phyloP scores from a whole-genome alignment of 53 echinoderm and acorn worm species.

The Henricia sp. region DNA sequence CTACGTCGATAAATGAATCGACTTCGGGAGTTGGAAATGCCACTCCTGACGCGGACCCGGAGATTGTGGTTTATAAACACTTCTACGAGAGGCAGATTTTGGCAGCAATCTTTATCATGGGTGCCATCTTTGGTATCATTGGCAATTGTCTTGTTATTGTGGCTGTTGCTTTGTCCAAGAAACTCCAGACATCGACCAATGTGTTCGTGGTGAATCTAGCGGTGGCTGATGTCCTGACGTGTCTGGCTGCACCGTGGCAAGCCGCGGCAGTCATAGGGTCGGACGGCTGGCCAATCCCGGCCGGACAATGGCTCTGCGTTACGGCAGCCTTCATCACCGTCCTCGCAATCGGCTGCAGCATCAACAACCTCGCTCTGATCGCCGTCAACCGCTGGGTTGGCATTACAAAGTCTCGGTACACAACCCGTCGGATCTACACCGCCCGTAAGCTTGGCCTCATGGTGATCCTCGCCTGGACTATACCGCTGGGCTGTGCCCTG shows the following conservation, averaged over 20 bases:
- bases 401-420: not conserved
- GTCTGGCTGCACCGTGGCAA: not conserved
- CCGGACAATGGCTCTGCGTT: not conserved
- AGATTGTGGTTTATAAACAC: too few species aligned
- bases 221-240: constrained; percentile 15
- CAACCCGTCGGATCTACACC: constrained; percentile 55
- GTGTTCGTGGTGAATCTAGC: constrained; percentile 28
- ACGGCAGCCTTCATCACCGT: constrained; percentile 1
- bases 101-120: not conserved
- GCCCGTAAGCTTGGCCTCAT: constrained; percentile 59
- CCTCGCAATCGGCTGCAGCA: constrained; percentile 14
- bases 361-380: constrained; percentile 33
- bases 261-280: not conserved
- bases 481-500: constrained; percentile 63
- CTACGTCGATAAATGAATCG: too few species aligned
- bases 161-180: not conserved
- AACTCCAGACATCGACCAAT: constrained; percentile 34
- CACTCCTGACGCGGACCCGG: too few species aligned
- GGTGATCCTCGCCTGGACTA: constrained; percentile 66
- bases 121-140: not conserved
- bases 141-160: not conserved
- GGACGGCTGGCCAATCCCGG: not conserved
- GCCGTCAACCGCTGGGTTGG: constrained; percentile 36
- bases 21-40: too few species aligned
- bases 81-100: not conserved